Conservation (phyloP, 2,888 invertebrate species). For the Chrysotoxum bicinctum region DNA sequence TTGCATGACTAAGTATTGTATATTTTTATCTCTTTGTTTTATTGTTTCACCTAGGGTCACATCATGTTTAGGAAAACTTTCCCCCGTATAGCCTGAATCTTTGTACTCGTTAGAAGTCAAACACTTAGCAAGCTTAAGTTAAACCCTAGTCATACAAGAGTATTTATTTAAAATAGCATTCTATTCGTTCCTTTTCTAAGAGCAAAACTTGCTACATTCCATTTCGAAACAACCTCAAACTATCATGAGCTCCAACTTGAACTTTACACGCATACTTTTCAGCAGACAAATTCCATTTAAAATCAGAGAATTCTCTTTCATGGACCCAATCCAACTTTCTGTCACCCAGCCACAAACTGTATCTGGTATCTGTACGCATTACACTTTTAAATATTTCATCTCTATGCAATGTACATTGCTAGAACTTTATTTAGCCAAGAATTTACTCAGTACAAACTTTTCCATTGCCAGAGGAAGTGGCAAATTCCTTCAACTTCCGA, state of each 20-base stretch:
- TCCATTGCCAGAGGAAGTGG: neutral
- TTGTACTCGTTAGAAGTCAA: no score
- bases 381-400: neutral
- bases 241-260: neutral
- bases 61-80: no score
- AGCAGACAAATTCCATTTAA: neutral
- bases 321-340: slow-evolving; percentile 14
- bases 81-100: no score
- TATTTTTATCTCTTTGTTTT: no score
- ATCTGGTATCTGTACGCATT: neutral
- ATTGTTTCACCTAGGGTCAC: no score
- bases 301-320: neutral
- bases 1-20: no score
- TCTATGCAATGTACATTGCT: neutral
- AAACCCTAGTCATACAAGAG: neutral
- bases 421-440: slow-evolving; percentile 8
- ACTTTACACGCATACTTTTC: neutral
- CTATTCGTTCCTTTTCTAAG: neutral
- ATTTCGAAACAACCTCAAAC: neutral
- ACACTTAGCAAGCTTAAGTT: neutral
- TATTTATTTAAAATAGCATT: neutral
- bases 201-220: neutral
- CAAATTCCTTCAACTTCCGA: slow-evolving; percentile 9
- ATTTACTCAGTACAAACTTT: slow-evolving; percentile 1
- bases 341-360: neutral